Evolutionary conservation across 2,888 invertebrate species (phyloP), one percentile per base, ranked within the genome.

Genomic region (Macrophya annulata): DNA sequence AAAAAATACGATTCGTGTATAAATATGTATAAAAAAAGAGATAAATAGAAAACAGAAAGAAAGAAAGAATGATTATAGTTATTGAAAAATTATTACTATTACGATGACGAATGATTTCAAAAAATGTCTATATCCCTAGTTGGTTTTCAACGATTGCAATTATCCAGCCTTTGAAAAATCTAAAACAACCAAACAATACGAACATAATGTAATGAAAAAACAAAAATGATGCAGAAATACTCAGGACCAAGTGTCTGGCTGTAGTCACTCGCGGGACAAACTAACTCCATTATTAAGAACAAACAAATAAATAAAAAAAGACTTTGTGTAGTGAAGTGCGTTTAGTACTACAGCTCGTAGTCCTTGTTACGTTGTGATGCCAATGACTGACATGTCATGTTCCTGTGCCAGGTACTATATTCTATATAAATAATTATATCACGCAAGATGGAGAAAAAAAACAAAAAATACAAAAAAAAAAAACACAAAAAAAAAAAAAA

Each of bases 351-450:
- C 91, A 92, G 91, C 92, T 92, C 90, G 91, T 92, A 93, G 92
- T 92, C 92, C 92, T 92, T 91, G 91, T 92, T 93, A 93, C 91
- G 92, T 93, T 93, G 93, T 93, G 93, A 93, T 93, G 93, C 91
- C 92, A 93, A 93, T 93, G 93, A 93, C 93, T 92, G 92, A 91
- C 89, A 92, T 91, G 93, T 93, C 93, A 93, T 93, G 93, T 93
- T 93, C 93, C 93, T 93, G 93, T 93, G 93, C 93, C 93, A 93
- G 93, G 92, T 92, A 92, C 92, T 92, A 88, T 89, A 89, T 89
- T 88, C 88, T 90, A 87, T 90, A 91, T 76, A 86, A 84, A 81
- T 85, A 84, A 85, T 85, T 71, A 85, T 76, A 86, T 85, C 83
- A 86, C 84, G 25, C 21, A 62, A 62, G 25, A 25, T 62, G 62